Conservation (phyloP, 2,888 invertebrate species). For the Lamellibrachia satsuma region DNA sequence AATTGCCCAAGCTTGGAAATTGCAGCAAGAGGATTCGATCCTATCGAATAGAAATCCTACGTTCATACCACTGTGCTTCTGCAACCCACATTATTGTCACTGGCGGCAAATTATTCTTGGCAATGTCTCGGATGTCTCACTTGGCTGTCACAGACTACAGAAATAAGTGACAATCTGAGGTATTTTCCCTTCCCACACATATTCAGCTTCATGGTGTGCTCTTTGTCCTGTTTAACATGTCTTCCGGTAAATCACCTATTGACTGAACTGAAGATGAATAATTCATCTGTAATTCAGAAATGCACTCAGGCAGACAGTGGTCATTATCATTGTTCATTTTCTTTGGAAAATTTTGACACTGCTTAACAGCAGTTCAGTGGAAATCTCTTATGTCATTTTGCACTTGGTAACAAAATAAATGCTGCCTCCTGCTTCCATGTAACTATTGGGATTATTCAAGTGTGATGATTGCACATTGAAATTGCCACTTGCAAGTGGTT, state of each 20-base stretch:
- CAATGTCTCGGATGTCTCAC: background rate
- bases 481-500: background rate
- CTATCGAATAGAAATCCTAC: background rate
- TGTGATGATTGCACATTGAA: conserved; percentile 2
- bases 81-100: background rate
- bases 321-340: background rate
- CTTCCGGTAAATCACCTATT: background rate
- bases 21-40: too few species aligned
- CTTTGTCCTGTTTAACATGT: background rate
- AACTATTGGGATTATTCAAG: background rate
- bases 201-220: background rate
- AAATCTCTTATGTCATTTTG: background rate
- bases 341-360: background rate
- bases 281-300: background rate
- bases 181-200: background rate
- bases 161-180: background rate
- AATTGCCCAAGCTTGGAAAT: too few species aligned
- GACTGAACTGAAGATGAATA: background rate
- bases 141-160: background rate
- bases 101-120: background rate
- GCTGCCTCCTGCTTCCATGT: background rate
- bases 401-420: background rate
- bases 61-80: background rate
- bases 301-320: background rate
- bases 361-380: background rate